Evolutionary conservation across 2,888 invertebrate genomes (phyloP).

Genomic region (Brenthis daphne): DNA sequence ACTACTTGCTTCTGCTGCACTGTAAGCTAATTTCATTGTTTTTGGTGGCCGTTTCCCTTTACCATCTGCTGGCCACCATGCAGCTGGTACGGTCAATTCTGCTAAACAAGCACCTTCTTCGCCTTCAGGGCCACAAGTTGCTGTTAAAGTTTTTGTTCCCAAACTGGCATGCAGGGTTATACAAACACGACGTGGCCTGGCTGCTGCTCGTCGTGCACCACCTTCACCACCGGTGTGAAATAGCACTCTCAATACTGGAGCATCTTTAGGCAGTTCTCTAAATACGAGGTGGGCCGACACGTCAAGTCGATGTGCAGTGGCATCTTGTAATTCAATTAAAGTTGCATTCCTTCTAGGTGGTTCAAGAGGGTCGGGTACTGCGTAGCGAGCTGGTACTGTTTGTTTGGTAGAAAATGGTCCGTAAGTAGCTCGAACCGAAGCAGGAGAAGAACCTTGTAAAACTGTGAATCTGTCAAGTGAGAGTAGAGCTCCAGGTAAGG

Average conservation of each 20-base stretch:
- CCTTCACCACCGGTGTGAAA: slow-evolving; percentile 95
- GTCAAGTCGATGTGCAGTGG: slow-evolving; percentile 89
- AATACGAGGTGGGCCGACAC: slow-evolving; percentile 97
- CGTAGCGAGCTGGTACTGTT: slow-evolving; percentile 94
- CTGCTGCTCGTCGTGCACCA: slow-evolving; percentile 87
- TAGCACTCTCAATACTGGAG: slow-evolving; percentile 94
- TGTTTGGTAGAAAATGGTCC: slow-evolving; percentile 98
- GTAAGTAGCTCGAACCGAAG: slow-evolving; percentile 94
- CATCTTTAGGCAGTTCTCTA: slow-evolving; percentile 91
- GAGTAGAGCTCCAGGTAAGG: slow-evolving; percentile 85
- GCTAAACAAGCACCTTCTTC: slow-evolving; percentile 96
- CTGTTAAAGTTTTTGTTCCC: slow-evolving; percentile 85
- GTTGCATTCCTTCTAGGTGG: slow-evolving; percentile 82
- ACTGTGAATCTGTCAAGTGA: slow-evolving; percentile 95
- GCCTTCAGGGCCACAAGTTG: slow-evolving; percentile 96
- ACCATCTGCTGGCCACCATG: slow-evolving; percentile 93
- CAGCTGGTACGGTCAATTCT: slow-evolving; percentile 92
- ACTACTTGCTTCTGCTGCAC: slow-evolving; percentile 91
- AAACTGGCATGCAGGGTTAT: slow-evolving; percentile 89
- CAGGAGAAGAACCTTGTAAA: slow-evolving; percentile 94
- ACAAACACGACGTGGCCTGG: slow-evolving; percentile 88
- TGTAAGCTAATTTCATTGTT: slow-evolving; percentile 91
- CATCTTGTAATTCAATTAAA: slow-evolving; percentile 82
- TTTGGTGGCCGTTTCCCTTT: slow-evolving; percentile 86
- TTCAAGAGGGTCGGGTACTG: slow-evolving; percentile 92